Percentiles rank a stretch among this genome's conserved stretches.
Evolutionary conservation across 2,888 invertebrate genomes (phyloP).

Genomic region (Calliphora vomitoria): DNA sequence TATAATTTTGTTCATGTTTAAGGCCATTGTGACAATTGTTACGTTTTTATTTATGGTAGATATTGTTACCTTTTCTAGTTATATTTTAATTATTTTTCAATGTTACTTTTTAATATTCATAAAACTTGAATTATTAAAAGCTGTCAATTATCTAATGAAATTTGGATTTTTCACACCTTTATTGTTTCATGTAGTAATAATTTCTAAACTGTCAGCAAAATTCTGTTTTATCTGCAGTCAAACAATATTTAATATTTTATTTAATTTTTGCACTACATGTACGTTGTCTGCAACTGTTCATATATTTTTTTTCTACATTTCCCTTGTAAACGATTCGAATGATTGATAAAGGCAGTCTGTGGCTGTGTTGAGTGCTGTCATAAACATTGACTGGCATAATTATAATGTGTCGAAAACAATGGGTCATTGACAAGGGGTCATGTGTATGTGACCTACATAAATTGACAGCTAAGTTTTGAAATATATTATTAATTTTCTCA

Average conservation of each 20-base stretch:
- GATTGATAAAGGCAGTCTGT: slow-evolving; percentile 60
- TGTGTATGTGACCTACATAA: neutral
- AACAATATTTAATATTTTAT: neutral
- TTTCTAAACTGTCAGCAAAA: neutral
- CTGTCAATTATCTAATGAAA: too few relatives aligned
- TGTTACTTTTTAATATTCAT: too few relatives aligned
- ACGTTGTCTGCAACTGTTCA: neutral
- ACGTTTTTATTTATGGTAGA: too few relatives aligned
- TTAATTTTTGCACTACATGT: too few relatives aligned
- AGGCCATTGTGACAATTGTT: too few relatives aligned
- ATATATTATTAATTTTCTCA: neutral
- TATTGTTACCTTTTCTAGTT: too few relatives aligned
- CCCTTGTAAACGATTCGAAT: neutral
- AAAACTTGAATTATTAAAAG: too few relatives aligned
- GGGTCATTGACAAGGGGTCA: slow-evolving; percentile 52
- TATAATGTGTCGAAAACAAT: slow-evolving; percentile 54
- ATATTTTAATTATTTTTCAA: too few relatives aligned
- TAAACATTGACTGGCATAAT: slow-evolving; percentile 17
- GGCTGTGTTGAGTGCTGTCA: slow-evolving; percentile 21
- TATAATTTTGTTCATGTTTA: too few relatives aligned
- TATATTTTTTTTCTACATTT: neutral
- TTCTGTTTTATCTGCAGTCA: neutral
- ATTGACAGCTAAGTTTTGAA: slow-evolving; percentile 1
- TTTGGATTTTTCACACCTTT: too few relatives aligned
- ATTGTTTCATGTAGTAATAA: too few relatives aligned